A percentile compares a stretch with the other conserved stretches of the same genome.
Conservation (phyloP, 2,113 vertebrate species). For the Pantherophis guttatus region DNA sequence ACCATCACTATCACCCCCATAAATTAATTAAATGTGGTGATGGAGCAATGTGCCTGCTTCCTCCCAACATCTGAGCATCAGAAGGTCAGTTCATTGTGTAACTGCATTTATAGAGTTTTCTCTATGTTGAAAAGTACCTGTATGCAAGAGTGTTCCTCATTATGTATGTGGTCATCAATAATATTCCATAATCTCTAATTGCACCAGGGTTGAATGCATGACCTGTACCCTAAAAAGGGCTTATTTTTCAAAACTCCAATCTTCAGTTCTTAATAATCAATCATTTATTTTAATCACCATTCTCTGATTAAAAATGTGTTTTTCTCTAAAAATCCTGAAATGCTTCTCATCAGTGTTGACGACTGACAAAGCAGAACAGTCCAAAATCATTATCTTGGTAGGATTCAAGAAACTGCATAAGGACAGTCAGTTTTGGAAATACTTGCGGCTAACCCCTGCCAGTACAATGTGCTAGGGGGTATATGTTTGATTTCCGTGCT, state of each 20-base stretch:
- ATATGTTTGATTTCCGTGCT: too few relatives aligned
- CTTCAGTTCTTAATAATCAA: neutral
- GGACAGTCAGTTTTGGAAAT: neutral
- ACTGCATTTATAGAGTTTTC: neutral
- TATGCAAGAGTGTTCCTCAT: neutral
- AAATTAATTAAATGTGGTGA: neutral
- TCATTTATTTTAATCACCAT: neutral
- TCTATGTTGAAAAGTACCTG: neutral
- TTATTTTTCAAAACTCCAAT: neutral
- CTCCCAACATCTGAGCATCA: neutral
- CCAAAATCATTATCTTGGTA: too few relatives aligned
- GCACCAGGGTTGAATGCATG: neutral
- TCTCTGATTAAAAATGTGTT: too few relatives aligned
- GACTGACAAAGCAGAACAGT: too few relatives aligned
- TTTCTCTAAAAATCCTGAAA: too few relatives aligned
- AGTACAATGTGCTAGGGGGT: too few relatives aligned
- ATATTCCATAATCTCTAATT: neutral
- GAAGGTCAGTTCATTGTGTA: neutral
- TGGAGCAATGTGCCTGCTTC: neutral
- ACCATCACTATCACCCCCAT: neutral
- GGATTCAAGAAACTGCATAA: neutral
- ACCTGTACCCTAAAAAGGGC: neutral
- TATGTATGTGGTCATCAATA: neutral
- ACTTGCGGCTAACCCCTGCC: too few relatives aligned
- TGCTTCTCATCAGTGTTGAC: too few relatives aligned